Evolutionary conservation across 2,113 vertebrate species (phyloP).

Genomic region (Pavo muticus): DNA sequence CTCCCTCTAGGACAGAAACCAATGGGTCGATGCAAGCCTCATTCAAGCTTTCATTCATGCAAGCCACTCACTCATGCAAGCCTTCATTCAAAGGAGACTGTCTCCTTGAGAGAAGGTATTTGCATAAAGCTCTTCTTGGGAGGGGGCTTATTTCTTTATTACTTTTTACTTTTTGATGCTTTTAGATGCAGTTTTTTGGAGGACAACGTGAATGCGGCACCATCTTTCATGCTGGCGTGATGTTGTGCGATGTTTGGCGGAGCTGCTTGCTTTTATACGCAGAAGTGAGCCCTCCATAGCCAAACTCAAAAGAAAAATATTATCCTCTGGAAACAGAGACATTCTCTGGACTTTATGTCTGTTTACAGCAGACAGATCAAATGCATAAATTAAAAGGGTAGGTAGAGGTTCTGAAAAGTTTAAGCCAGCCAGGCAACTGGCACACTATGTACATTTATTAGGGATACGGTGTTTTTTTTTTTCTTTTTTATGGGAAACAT

Average conservation of each 20-base stretch:
- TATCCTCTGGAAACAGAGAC: neutral
- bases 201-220: rapidly evolving
- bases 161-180: neutral
- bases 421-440: neutral
- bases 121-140: neutral
- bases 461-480: neutral
- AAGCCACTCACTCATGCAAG: too few species aligned
- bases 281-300: neutral
- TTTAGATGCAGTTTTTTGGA: neutral
- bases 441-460: neutral
- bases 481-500: neutral
- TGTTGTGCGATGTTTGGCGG: neutral
- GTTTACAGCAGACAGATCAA: slow-evolving; percentile 38
- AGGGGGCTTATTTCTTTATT: neutral
- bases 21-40: neutral
- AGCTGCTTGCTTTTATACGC: slow-evolving; percentile 34
- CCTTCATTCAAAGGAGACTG: neutral
- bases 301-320: slow-evolving; percentile 10
- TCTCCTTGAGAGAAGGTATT: neutral
- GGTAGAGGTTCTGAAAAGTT: neutral
- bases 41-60: too few species aligned
- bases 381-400: slow-evolving; percentile 21
- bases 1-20: too few species aligned
- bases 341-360: neutral
- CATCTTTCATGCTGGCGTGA: neutral